These are phyloP conservation scores for Forbesichthys papilliferus DNA, from an alignment of 2,113 vertebrate species.

Conservation along the genomic window DNA sequence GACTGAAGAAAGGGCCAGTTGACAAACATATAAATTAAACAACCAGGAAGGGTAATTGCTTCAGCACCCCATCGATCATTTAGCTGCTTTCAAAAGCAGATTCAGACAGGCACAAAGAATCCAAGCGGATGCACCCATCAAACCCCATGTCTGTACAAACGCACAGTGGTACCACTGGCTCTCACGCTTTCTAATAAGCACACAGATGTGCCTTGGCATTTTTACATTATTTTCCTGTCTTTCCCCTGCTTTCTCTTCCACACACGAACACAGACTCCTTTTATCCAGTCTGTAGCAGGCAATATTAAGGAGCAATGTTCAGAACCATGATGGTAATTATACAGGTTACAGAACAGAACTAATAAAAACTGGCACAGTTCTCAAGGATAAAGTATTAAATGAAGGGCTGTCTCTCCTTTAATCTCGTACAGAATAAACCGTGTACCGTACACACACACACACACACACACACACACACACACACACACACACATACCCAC, in stretches of 20 bases:
- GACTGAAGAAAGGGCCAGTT: slow-evolving; percentile 35
- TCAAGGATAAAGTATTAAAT: slow-evolving; percentile 8
- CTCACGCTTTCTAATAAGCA: neutral
- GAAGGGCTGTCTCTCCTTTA: slow-evolving; percentile 33
- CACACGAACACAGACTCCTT: neutral
- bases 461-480: neutral
- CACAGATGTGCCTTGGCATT: slow-evolving; percentile 20
- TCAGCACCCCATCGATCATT: slow-evolving; percentile 29
- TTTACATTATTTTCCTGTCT: neutral
- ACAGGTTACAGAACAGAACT: slow-evolving; percentile 39
- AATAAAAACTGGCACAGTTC: slow-evolving; percentile 27
- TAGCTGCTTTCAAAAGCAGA: slow-evolving; percentile 24
- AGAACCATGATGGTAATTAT: slow-evolving; percentile 37
- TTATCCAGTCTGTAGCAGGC: neutral
- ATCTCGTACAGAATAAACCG: slow-evolving; percentile 42
- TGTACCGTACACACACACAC: slow-evolving; percentile 20
- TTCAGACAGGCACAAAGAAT: slow-evolving; percentile 27
- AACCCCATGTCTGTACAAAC: neutral
- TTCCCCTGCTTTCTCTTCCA: neutral
- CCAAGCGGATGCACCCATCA: neutral
- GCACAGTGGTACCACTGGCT: neutral
- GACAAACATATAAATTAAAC: slow-evolving; percentile 55
- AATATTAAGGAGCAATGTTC: neutral
- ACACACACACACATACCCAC: neutral
- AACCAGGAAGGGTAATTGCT: slow-evolving; percentile 53